A percentile compares a stretch with the other conserved stretches of the same genome.
phyloP scores from a whole-genome alignment of 64 coral and sea anemone species.

The Hydrozoanthus tunicans region DNA sequence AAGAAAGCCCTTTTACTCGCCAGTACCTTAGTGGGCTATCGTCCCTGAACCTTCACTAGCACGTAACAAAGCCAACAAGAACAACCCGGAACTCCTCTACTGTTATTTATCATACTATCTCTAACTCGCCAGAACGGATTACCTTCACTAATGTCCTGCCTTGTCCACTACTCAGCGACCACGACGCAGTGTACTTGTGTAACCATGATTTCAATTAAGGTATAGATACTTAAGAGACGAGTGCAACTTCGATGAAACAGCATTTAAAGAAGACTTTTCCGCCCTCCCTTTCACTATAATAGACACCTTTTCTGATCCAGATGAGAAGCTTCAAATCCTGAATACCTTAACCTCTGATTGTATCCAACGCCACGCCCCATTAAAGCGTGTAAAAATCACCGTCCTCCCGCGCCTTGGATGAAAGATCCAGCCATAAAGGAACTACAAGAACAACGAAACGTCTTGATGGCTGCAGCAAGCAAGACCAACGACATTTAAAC shows the following conservation, averaged over 20 bases:
- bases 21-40: conserved; percentile 43
- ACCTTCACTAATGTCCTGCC: conserved; percentile 3
- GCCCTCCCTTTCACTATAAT: conserved; percentile 44
- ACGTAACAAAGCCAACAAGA: conserved; percentile 50
- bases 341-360: conserved; percentile 25
- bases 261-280: conserved; percentile 54
- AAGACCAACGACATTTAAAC: neutral
- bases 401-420: conserved; percentile 15
- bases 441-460: neutral
- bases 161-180: neutral
- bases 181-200: conserved; percentile 23
- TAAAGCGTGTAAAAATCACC: conserved; percentile 59
- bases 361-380: conserved; percentile 46
- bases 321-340: conserved; percentile 44
- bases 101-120: conserved; percentile 58
- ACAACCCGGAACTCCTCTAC: conserved; percentile 40
- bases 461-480: neutral
- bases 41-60: conserved; percentile 47
- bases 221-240: conserved; percentile 48
- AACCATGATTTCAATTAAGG: conserved; percentile 31
- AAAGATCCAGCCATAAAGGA: conserved; percentile 9
- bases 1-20: neutral
- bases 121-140: conserved; percentile 52
- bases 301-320: conserved; percentile 12
- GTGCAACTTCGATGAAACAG: neutral